Evolutionary conservation across 1,140 invertebrate genomes (phyloP).

Genomic region (Camponotus pennsylvanicus): DNA sequence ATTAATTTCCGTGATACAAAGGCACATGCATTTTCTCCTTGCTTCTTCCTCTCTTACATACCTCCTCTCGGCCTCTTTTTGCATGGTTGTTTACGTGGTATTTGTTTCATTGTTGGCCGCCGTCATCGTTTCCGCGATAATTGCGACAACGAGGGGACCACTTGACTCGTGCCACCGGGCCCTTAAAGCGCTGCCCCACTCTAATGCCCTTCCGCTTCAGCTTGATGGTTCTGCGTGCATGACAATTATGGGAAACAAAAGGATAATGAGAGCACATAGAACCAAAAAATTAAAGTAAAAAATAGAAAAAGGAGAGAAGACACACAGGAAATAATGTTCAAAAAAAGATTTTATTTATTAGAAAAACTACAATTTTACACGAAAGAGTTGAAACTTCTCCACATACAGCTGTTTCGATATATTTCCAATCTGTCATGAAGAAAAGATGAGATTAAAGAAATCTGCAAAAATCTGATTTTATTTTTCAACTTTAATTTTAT

Average conservation of each 20-base stretch:
- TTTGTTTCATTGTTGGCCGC: conserved; percentile 51
- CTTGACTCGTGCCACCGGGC: conserved; percentile 79
- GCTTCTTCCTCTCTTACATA: neutral
- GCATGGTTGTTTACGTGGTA: conserved; percentile 17
- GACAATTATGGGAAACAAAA: conserved; percentile 45
- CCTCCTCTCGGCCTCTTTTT: neutral
- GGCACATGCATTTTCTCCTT: neutral
- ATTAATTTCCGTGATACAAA: conserved; percentile 60
- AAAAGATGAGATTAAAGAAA: neutral
- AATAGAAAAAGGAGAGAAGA: conserved; percentile 7
- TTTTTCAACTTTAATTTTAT: neutral
- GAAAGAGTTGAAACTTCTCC: no score
- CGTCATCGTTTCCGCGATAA: conserved; percentile 76
- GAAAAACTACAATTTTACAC: no score
- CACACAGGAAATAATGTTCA: conserved; percentile 15
- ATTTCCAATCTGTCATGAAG: no score
- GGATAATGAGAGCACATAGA: conserved; percentile 53
- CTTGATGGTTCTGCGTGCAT: conserved; percentile 18
- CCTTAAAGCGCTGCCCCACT: conserved; percentile 67
- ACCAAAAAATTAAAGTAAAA: conserved; percentile 37
- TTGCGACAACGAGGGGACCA: conserved; percentile 79
- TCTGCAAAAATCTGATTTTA: conserved; percentile 23
- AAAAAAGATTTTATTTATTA: conserved; percentile 17
- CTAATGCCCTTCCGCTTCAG: conserved; percentile 13
- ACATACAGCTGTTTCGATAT: no score